Evolutionary conservation across 2,113 vertebrate genomes (phyloP), one percentile per base, ranked within the genome.

Genomic region (Narcine bancroftii): DNA sequence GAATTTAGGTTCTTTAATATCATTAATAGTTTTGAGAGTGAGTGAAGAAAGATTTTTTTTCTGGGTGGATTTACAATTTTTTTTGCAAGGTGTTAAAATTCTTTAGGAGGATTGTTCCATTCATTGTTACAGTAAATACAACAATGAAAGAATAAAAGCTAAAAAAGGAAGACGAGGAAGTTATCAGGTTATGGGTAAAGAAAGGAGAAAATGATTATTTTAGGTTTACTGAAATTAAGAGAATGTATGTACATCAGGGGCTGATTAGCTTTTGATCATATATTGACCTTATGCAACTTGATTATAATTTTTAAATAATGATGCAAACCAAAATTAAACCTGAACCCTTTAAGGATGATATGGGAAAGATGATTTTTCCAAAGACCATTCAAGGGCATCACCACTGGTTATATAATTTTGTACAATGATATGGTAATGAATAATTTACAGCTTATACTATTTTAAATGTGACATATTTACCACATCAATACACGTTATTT

Each of bases 361-460:
- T 60, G 60, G 53, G 53, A 36, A 60, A 63, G n/a, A 87, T 60
- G 81, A 87, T 87, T 87, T 87, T 60, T 21, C 79, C 13, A 87
- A 63, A 87, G 81, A 60, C 53, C 36, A 15, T 19, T 87, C 81
- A 87, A 63, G 81, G 60, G n/a, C 53, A 24, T 87, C 81, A 33
- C n/a, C 36, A 60, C 19, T 60, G 53, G 50, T 85, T 33, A 39
- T 87, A 87, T 87, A 2, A 87, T 60, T 87, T 60, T 87, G 13
- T 87, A n/a, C 53, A 87, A 60, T 60, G 81, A 60, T 33, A 87
- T 21, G 81, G 26, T 63, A 60, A 60, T 87, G 53, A 87, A 87
- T 60, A 87, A 87, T 60, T 63, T 56, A 60, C n/a, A 36, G 4
- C 15, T 36, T 19, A 36, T 60, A 36, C 17, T 53, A 87, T 19